phyloP scores from a whole-genome alignment of 2,888 invertebrate species.

The Noctua janthe region DNA sequence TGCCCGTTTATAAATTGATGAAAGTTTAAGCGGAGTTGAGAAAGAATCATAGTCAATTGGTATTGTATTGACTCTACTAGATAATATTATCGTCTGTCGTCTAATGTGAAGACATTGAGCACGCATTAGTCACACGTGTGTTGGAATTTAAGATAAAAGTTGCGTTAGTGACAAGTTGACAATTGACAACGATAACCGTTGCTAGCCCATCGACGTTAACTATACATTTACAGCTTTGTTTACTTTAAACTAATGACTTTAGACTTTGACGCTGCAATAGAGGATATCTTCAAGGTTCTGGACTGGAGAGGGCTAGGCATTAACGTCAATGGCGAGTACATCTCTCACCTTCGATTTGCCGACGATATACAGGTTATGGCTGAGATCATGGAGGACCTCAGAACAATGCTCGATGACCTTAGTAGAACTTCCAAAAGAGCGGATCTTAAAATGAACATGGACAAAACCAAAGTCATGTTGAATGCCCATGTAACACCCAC shows the following conservation, averaged over 20 bases:
- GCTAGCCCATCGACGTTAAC: background rate
- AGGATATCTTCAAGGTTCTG: too few relatives aligned
- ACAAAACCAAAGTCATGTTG: too few relatives aligned
- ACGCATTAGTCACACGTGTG: conserved; percentile 30
- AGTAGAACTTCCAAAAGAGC: too few relatives aligned
- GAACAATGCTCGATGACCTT: too few relatives aligned
- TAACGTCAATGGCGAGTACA: too few relatives aligned
- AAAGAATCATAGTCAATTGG: conserved; percentile 30
- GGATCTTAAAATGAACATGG: too few relatives aligned
- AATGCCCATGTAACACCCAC: too few relatives aligned
- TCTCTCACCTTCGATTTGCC: too few relatives aligned
- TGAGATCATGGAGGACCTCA: too few relatives aligned
- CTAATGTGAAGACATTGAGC: conserved; percentile 27
- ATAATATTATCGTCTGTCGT: conserved; percentile 21
- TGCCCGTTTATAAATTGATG: background rate
- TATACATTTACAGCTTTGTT: background rate
- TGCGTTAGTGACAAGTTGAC: conserved; percentile 21
- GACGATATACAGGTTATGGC: too few relatives aligned
- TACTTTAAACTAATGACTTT: background rate
- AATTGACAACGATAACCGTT: background rate
- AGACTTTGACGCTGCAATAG: too few relatives aligned
- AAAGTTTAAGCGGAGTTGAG: conserved; percentile 17
- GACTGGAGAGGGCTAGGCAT: too few relatives aligned
- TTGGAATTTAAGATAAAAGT: conserved; percentile 36
- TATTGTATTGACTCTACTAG: conserved; percentile 35